Evolutionary conservation across 2,113 vertebrate species (phyloP).

Genomic region (Nannobrachium achirus): DNA sequence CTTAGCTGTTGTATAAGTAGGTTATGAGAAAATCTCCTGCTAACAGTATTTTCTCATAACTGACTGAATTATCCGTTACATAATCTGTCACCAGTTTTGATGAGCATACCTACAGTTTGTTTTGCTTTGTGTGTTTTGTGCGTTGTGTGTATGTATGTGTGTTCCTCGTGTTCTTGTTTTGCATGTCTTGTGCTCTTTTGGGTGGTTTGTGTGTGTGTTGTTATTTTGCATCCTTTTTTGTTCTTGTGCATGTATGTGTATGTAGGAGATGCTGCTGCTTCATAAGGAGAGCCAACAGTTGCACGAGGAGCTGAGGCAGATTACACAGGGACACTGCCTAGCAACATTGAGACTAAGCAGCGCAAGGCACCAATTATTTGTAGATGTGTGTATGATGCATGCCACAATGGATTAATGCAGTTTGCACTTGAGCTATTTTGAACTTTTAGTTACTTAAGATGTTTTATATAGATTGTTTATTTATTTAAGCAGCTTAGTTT

Average conservation of each 20-base stretch:
- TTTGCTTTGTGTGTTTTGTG: not conserved
- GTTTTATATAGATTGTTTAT: no score
- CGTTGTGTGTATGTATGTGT: conserved; percentile 24
- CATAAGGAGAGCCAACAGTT: conserved; percentile 47
- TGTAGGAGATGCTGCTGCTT: conserved; percentile 59
- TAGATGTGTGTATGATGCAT: conserved; percentile 61
- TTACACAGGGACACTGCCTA: conserved; percentile 49
- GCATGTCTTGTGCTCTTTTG: conserved; percentile 36
- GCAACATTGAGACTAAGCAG: conserved; percentile 53
- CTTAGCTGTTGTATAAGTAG: no score
- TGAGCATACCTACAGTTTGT: conserved; percentile 1
- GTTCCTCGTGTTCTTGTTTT: conserved; percentile 25
- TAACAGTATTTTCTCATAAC: no score
- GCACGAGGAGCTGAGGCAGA: conserved; percentile 56
- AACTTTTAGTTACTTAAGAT: no score
- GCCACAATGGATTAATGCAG: no score
- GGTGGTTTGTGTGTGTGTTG: conserved; percentile 22
- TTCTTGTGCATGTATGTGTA: conserved; percentile 2
- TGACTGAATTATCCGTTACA: no score
- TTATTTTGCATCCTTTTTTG: conserved; percentile 25
- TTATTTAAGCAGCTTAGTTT: no score
- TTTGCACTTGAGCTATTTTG: no score
- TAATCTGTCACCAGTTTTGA: not conserved
- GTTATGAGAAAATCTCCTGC: no score
- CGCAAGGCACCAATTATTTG: conserved; percentile 38